A percentile compares a stretch with the other conserved stretches of the same genome.
Conservation (phyloP, 2,113 vertebrate species). For the Oncorhynchus tshawytscha region DNA sequence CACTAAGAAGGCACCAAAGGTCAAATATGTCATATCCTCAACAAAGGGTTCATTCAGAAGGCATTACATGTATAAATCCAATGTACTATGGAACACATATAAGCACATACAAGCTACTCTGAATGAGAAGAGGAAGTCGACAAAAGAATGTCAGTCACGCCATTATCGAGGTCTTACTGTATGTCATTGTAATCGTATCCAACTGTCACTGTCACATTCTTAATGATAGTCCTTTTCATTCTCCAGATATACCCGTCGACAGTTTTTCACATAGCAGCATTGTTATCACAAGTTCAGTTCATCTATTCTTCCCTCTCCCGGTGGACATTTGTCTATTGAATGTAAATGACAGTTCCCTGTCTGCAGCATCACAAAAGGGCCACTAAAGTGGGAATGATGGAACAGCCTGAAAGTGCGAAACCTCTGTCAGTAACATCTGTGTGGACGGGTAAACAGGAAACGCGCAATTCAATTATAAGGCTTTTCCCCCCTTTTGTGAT, state of each 20-base stretch:
- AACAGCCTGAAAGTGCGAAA: constrained; percentile 52
- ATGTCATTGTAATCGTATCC: constrained; percentile 62
- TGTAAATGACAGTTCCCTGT: constrained; percentile 71
- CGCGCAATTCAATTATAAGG: constrained; percentile 63
- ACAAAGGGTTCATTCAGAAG: constrained; percentile 53
- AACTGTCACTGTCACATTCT: constrained; percentile 43
- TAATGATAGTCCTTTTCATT: constrained; percentile 58
- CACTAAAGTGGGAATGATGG: constrained; percentile 60
- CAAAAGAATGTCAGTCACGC: constrained; percentile 49
- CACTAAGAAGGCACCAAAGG: constrained; percentile 61
- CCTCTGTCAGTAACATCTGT: constrained; percentile 62
- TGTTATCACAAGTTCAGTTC: constrained; percentile 62
- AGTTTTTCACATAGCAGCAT: constrained; percentile 55
- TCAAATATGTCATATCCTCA: constrained; percentile 72
- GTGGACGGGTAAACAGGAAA: constrained; percentile 64
- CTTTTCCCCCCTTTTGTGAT: constrained; percentile 61
- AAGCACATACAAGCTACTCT: constrained; percentile 45
- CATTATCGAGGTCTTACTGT: constrained; percentile 46
- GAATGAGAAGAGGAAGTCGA: constrained; percentile 42
- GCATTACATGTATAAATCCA: too few species aligned
- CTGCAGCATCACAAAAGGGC: constrained; percentile 66
- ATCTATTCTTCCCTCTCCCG: constrained; percentile 49
- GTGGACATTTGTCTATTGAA: constrained; percentile 57
- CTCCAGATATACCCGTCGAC: constrained; percentile 60
- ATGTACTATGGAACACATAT: neutral